These are phyloP conservation scores for Menura novaehollandiae DNA, from an alignment of 2,113 vertebrate genomes.

Conservation along the genomic window DNA sequence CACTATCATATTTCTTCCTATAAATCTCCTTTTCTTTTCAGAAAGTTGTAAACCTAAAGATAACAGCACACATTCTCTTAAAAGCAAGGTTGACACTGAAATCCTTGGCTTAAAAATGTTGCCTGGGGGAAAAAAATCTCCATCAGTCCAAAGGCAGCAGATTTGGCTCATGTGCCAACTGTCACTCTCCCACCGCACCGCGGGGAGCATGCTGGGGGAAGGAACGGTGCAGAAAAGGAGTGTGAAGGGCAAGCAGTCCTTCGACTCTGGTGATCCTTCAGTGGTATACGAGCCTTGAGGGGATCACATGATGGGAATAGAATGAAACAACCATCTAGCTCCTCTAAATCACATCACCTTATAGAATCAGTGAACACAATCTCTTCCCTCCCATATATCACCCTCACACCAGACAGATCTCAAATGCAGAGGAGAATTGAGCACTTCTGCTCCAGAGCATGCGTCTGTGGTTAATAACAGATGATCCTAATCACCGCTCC, in stretches of 20 bases:
- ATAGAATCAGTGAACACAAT: constrained; percentile 13
- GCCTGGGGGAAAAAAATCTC: background rate
- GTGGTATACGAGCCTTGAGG: constrained; percentile 1
- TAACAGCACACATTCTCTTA: constrained; percentile 3
- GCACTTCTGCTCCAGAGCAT: constrained; percentile 24
- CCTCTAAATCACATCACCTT: constrained; percentile 56
- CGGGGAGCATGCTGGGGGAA: background rate
- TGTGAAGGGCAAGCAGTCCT: background rate
- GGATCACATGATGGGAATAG: background rate
- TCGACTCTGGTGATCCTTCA: background rate
- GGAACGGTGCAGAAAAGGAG: background rate
- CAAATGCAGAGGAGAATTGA: background rate
- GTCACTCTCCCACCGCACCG: background rate
- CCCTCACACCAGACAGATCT: constrained; percentile 26
- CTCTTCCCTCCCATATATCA: constrained; percentile 48
- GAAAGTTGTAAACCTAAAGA: constrained; percentile 47
- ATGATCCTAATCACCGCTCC: constrained; percentile 34
- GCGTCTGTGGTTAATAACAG: background rate
- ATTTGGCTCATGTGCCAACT: background rate
- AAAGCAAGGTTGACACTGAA: constrained; percentile 28
- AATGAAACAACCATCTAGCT: background rate
- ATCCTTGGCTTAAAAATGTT: constrained; percentile 38
- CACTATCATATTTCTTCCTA: constrained; percentile 27
- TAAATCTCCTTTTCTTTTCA: constrained; percentile 40
- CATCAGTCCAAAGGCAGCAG: background rate